These are phyloP conservation scores for Tupiocoris notatus DNA, from an alignment of 2,888 invertebrate species.

Conservation along the genomic window DNA sequence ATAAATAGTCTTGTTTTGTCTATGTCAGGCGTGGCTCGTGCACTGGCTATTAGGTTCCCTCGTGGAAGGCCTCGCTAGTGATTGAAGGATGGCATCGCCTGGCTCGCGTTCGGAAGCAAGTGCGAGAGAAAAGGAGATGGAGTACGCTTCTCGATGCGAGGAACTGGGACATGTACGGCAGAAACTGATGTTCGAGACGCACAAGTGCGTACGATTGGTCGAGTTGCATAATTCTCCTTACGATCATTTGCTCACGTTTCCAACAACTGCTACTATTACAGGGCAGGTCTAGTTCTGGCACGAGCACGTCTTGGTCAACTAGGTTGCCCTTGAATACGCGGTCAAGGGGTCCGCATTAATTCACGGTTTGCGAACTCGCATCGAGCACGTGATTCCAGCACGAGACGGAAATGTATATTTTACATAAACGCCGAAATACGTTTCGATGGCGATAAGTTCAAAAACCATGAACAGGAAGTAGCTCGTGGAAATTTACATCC, in stretches of 20 bases:
- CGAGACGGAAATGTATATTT: too few species aligned
- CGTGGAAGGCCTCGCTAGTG: constrained; percentile 6
- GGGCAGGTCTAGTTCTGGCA: neutral
- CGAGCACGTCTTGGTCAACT: neutral
- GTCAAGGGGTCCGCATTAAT: neutral
- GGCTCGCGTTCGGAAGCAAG: neutral
- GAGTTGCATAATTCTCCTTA: neutral
- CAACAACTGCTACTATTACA: neutral
- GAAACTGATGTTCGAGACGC: neutral
- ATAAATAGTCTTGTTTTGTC: constrained; percentile 41
- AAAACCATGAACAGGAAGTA: too few species aligned
- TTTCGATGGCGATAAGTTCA: too few species aligned
- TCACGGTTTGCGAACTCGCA: too few species aligned
- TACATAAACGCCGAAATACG: too few species aligned
- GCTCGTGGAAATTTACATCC: too few species aligned
- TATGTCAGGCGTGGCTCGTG: constrained; percentile 41
- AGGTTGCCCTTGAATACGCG: neutral
- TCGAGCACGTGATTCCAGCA: too few species aligned
- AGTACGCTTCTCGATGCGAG: neutral
- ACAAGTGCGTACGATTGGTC: neutral
- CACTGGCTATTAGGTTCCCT: constrained; percentile 38
- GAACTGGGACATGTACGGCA: neutral
- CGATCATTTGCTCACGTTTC: too few species aligned
- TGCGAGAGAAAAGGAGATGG: neutral
- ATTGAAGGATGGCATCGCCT: constrained; percentile 39